A percentile compares a stretch with the other conserved stretches of the same genome.
phyloP scores from a whole-genome alignment of 2,797 vertebrate species.

The Vireo griseus region DNA sequence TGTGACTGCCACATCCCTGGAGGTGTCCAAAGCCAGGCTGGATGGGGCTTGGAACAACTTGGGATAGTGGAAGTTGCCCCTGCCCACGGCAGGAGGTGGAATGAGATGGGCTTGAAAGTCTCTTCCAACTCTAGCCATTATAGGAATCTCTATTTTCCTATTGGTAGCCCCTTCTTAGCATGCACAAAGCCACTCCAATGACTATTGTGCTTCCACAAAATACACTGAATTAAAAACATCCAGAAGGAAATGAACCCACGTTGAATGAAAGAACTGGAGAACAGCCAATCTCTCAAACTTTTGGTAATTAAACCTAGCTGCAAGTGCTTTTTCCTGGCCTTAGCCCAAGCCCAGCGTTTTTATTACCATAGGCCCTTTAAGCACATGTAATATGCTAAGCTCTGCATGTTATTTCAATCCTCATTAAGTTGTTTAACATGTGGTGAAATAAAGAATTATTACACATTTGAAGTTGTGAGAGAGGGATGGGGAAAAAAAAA shows the following conservation, averaged over 20 bases:
- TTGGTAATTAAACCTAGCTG: not conserved
- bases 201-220: not conserved
- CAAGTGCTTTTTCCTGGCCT: not conserved
- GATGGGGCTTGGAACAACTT: fast-evolving
- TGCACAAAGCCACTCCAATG: not conserved
- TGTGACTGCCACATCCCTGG: not conserved
- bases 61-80: not conserved
- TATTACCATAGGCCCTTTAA: not conserved
- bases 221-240: not conserved
- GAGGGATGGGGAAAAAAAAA: not conserved
- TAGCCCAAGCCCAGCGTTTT: not conserved
- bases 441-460: not conserved
- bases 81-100: fast-evolving
- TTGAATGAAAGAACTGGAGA: not conserved
- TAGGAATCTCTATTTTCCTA: no score
- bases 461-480: not conserved
- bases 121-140: no score
- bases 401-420: not conserved
- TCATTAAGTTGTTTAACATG: not conserved
- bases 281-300: not conserved
- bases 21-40: fast-evolving
- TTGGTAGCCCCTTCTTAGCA: not conserved
- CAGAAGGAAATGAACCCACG: not conserved
- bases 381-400: not conserved
- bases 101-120: not conserved